Evolutionary conservation across 2,888 invertebrate genomes (phyloP).

Genomic region (Lasius fuliginosus): DNA sequence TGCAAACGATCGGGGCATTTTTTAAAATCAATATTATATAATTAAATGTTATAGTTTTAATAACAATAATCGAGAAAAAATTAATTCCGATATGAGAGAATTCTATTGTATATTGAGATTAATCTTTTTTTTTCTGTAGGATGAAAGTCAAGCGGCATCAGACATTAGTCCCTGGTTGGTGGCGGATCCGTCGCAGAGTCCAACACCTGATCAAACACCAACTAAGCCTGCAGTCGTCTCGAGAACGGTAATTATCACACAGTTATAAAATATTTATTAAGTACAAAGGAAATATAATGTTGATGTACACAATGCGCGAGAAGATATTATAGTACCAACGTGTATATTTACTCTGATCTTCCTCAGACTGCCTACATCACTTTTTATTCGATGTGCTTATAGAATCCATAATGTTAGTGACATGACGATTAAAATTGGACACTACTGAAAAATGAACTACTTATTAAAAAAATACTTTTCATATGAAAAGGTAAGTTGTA

Average conservation of each 20-base stretch:
- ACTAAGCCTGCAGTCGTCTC: slow-evolving; percentile 91
- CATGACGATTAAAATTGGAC: slow-evolving; percentile 28
- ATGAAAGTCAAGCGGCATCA: slow-evolving; percentile 86
- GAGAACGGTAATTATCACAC: slow-evolving; percentile 95
- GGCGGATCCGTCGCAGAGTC: slow-evolving; percentile 88
- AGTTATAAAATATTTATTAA: slow-evolving; percentile 87
- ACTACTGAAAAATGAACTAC: not conserved
- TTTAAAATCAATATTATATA: not conserved
- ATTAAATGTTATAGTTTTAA: slow-evolving; percentile 7
- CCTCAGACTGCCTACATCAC: slow-evolving; percentile 51
- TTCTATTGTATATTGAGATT: not conserved
- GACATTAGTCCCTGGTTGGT: slow-evolving; percentile 92
- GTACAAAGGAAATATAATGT: slow-evolving; percentile 33
- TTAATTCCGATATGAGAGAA: not conserved
- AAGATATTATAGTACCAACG: slow-evolving; percentile 17
- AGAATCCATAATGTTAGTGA: slow-evolving; percentile 15
- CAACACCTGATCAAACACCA: slow-evolving; percentile 88
- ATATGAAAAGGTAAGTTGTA: slow-evolving; percentile 19
- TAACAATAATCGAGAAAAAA: not conserved
- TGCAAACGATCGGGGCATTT: not conserved
- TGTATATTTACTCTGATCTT: slow-evolving; percentile 61
- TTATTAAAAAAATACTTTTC: slow-evolving; percentile 35
- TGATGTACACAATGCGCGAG: slow-evolving; percentile 21
- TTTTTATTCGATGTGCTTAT: slow-evolving; percentile 53
- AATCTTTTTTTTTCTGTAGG: slow-evolving; percentile 84